These are phyloP conservation scores for Galerucella pusilla DNA, from an alignment of 2,888 invertebrate species.

Conservation along the genomic window DNA sequence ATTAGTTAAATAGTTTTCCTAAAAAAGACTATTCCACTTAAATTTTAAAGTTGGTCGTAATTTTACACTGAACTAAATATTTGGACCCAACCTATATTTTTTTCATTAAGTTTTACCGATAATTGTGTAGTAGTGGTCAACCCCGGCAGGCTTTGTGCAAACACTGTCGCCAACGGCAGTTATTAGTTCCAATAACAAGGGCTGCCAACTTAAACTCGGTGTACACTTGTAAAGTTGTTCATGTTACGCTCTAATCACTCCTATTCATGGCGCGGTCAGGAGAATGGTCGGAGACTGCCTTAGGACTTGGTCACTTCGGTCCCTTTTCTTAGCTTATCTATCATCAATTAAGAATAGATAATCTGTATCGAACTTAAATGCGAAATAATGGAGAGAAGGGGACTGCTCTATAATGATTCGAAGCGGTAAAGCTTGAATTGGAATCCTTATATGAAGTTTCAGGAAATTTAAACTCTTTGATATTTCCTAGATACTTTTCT, in stretches of 20 bases:
- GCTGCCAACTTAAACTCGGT: conserved; percentile 54
- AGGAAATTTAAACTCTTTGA: no score
- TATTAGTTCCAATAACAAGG: conserved; percentile 63
- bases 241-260: conserved; percentile 59
- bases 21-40: no score
- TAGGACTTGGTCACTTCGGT: conserved; percentile 57
- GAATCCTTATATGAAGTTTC: background rate
- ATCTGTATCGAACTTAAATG: conserved; percentile 47
- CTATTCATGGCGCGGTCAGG: conserved; percentile 56
- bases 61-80: conserved; percentile 17
- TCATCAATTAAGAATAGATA: conserved; percentile 58
- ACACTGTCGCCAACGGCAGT: conserved; percentile 58
- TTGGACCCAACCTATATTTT: conserved; percentile 21
- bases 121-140: conserved; percentile 56
- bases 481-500: no score
- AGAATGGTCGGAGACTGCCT: conserved; percentile 54
- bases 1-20: no score
- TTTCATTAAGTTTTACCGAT: conserved; percentile 45
- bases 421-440: background rate
- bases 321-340: conserved; percentile 57
- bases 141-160: conserved; percentile 52
- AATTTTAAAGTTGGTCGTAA: background rate
- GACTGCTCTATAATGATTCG: background rate
- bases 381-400: conserved; percentile 26
- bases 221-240: conserved; percentile 56